phyloP scores from a whole-genome alignment of 2,113 vertebrate genomes.

The Hippopotamus amphibius region DNA sequence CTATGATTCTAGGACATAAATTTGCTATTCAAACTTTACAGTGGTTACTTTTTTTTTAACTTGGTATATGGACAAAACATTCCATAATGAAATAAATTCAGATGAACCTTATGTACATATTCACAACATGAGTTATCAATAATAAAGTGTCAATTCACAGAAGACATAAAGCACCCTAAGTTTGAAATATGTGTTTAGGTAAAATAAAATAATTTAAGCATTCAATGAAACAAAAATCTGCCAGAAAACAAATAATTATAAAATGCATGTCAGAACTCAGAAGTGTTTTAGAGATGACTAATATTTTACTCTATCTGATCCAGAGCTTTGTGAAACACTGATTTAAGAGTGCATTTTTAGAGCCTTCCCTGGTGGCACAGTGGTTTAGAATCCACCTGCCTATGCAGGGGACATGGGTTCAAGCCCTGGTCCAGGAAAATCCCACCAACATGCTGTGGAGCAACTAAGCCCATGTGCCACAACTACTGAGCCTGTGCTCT shows the following conservation, averaged over 20 bases:
- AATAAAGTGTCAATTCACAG: background rate
- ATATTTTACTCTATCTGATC: constrained; percentile 34
- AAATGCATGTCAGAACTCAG: background rate
- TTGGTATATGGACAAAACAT: background rate
- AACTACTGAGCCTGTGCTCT: no score
- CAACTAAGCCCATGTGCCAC: no score
- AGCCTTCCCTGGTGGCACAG: background rate
- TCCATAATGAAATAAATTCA: background rate
- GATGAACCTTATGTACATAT: background rate
- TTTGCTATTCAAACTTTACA: background rate
- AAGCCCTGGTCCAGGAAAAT: no score
- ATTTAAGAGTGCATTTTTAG: background rate
- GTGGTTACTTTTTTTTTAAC: background rate
- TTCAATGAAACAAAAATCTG: background rate
- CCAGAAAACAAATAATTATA: constrained; percentile 26
- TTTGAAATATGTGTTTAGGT: background rate
- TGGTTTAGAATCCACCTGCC: no score
- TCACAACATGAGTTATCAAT: background rate
- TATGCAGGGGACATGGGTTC: no score
- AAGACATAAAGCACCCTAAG: background rate
- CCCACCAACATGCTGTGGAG: no score
- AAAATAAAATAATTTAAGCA: constrained; percentile 9
- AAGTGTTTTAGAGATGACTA: background rate
- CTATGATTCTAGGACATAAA: background rate
- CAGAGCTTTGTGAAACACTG: constrained; percentile 6